Conservation (phyloP, 2,797 vertebrate species). For the Falco naumanni region DNA sequence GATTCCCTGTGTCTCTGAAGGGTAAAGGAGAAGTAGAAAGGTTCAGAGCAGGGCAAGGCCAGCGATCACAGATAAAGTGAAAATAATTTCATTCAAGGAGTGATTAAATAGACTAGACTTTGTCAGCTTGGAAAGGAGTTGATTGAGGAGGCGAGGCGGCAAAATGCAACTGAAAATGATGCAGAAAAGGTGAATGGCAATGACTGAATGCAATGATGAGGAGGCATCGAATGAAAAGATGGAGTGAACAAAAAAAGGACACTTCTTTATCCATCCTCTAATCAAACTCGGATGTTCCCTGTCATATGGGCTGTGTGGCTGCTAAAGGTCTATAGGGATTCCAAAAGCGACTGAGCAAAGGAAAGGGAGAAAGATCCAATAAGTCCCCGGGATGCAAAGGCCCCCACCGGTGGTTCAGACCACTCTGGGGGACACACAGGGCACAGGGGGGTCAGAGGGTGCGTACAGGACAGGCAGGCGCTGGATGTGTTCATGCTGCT, state of each 20-base stretch:
- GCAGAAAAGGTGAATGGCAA: background rate
- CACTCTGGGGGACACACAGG: fast-evolving
- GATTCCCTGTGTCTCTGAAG: background rate
- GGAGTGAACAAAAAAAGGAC: background rate
- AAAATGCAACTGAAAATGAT: conserved; percentile 1
- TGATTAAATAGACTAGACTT: background rate
- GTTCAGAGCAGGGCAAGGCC: background rate
- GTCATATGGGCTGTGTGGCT: background rate
- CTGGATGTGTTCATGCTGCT: background rate
- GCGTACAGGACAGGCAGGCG: fast-evolving
- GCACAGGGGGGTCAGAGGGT: fast-evolving
- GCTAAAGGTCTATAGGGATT: background rate
- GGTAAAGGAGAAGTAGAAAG: background rate
- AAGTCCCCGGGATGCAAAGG: background rate
- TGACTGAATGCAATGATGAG: background rate
- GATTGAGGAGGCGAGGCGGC: background rate
- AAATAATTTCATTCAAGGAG: background rate
- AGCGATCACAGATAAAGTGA: background rate
- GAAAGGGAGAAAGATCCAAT: background rate
- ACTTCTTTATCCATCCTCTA: background rate
- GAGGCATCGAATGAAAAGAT: background rate
- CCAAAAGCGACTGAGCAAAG: background rate
- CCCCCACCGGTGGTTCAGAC: fast-evolving
- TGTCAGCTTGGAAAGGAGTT: background rate
- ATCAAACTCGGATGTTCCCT: background rate